phyloP scores from a whole-genome alignment of 2,797 vertebrate genomes.

The Bucorvus abyssinicus region DNA sequence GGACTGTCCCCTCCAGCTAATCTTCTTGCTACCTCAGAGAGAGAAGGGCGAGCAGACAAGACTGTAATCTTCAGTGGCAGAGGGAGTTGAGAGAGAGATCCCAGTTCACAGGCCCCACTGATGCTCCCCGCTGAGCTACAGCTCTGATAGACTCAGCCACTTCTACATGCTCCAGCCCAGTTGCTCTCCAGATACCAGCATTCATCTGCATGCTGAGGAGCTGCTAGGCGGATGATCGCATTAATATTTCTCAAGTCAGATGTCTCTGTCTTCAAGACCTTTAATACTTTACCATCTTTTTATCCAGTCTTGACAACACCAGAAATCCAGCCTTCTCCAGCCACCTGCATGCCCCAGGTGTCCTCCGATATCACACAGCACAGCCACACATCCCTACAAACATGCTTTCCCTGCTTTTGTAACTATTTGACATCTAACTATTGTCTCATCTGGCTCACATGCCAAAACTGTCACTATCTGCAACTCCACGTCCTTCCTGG shows the following conservation, averaged over 20 bases:
- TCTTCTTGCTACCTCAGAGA: neutral
- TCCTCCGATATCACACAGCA: neutral
- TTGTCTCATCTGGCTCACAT: neutral
- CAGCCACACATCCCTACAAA: neutral
- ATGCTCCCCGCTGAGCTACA: neutral
- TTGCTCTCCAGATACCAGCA: neutral
- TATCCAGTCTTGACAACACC: neutral
- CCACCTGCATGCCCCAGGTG: neutral
- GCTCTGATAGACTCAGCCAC: neutral
- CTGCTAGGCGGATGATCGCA: neutral
- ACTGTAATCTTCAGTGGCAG: neutral
- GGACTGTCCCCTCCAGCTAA: neutral
- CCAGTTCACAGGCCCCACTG: neutral
- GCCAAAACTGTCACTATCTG: neutral
- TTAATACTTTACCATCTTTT: neutral
- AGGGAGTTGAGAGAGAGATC: neutral
- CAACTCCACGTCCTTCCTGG: neutral
- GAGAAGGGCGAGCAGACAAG: neutral
- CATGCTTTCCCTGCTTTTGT: neutral
- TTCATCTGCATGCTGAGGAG: neutral
- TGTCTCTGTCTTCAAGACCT: neutral
- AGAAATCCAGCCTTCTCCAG: neutral
- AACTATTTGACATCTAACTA: neutral
- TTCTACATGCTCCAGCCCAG: neutral
- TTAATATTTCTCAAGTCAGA: neutral